phyloP scores from a whole-genome alignment of 2,113 vertebrate genomes.

The Lepidothrix coronata region DNA sequence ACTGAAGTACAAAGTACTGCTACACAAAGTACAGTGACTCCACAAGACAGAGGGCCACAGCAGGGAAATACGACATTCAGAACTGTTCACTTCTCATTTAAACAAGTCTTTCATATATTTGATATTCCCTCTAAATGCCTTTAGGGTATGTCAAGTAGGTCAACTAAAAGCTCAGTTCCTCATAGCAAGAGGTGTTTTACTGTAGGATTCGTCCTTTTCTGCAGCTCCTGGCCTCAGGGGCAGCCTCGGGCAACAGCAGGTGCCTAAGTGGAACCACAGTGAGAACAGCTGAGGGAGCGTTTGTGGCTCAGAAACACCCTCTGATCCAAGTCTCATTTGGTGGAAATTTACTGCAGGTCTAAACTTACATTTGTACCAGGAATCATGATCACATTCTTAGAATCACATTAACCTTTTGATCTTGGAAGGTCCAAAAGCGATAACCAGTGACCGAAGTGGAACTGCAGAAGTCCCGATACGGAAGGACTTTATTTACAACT shows the following conservation, averaged over 20 bases:
- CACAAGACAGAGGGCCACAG: conserved; percentile 8
- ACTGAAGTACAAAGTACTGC: conserved; percentile 12
- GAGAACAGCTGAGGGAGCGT: not conserved
- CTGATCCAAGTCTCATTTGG: not conserved
- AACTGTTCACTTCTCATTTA: conserved; percentile 23
- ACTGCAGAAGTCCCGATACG: not conserved
- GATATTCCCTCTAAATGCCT: conserved; percentile 44
- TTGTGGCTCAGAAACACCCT: not conserved
- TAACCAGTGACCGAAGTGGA: not conserved
- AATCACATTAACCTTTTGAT: not conserved
- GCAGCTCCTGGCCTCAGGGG: not conserved
- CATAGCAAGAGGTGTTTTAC: conserved; percentile 20
- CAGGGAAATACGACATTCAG: not conserved
- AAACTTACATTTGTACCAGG: not conserved
- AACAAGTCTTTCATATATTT: conserved; percentile 15
- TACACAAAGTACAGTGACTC: not conserved
- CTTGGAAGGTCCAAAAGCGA: not conserved
- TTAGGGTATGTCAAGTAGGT: conserved; percentile 56
- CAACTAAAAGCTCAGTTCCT: conserved; percentile 46
- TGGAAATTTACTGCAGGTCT: not conserved
- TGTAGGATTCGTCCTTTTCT: not conserved
- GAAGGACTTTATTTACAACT: not conserved
- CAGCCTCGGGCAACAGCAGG: conserved; percentile 21
- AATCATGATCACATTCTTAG: not conserved
- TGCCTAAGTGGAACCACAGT: not conserved